These are phyloP conservation scores for Calyptomena viridis DNA, from an alignment of 2,113 vertebrate species.

Conservation along the genomic window DNA sequence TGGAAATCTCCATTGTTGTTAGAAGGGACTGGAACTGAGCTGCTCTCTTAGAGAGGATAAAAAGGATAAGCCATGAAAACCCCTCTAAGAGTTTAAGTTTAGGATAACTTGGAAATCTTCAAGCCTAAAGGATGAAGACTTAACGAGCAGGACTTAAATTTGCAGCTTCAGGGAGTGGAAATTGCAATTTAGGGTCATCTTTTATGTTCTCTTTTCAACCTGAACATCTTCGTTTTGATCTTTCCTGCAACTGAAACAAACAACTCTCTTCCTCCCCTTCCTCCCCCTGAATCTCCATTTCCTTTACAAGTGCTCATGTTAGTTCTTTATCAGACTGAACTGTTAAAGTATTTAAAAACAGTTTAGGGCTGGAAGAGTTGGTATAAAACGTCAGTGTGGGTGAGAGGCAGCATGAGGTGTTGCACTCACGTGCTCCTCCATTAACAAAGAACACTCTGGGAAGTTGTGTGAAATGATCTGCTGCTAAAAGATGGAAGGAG, in stretches of 20 bases:
- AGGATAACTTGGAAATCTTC: neutral
- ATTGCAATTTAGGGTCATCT: slow-evolving; percentile 36
- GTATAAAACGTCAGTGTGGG: neutral
- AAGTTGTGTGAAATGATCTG: neutral
- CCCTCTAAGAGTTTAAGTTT: neutral
- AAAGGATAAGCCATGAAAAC: neutral
- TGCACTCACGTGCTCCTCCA: neutral
- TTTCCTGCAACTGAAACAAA: slow-evolving; percentile 56
- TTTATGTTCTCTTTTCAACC: slow-evolving; percentile 56
- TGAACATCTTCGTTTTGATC: slow-evolving; percentile 45
- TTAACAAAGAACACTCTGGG: neutral
- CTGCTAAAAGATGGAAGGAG: neutral
- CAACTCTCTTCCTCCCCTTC: slow-evolving; percentile 51
- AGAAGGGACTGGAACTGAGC: neutral
- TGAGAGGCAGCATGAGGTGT: neutral
- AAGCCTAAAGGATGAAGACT: slow-evolving; percentile 10
- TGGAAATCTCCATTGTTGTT: neutral
- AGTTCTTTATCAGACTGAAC: slow-evolving; percentile 6
- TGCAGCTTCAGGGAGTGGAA: slow-evolving; percentile 30
- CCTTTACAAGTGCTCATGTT: slow-evolving; percentile 13
- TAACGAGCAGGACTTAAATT: neutral
- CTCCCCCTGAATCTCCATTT: slow-evolving; percentile 46
- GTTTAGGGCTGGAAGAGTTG: neutral
- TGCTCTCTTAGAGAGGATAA: neutral
- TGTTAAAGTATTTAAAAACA: neutral